Evolutionary conservation across 2,888 invertebrate species (phyloP), one percentile per base, ranked within the genome.

Genomic region (Stenodema calcarata): DNA sequence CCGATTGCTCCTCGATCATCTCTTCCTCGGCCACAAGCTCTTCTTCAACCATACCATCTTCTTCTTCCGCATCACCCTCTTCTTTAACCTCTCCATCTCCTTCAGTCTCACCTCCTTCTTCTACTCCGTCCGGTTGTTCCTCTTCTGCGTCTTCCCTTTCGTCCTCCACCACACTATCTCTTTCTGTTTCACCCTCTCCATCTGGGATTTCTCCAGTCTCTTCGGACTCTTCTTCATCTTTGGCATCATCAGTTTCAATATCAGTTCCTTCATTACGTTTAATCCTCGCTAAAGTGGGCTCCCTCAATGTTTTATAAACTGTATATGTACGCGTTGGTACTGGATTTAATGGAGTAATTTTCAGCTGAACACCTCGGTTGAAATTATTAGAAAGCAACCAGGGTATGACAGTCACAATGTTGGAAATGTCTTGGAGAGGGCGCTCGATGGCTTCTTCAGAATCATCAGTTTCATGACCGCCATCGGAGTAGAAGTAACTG

Each of bases 31-130:
- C 54, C 12, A 11, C 18, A n/a, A 30, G 6, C 0, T 80, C 50
- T 44, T 54, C 35, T 80, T 80, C 47, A 28, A n/a, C 28, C 42
- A 47, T 18, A 79, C 23, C 27, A 9, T 28, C n/a, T 80, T 84
- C 80, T 30, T 62, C 44, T 83, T 70, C 2, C 41, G 35, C 3
- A 1, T 44, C 41, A 16, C 23, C 73, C 9, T 69, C 54, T 35
- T 73, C 91, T 90, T 18, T 90, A 4, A 42, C 76, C 41, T 75
- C 73, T 6, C 12, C 35, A 4, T 0, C 35, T 30, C 12, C 70
- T 27, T 14, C 16, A 14, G 70, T 3, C 18, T 23, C 70, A n/a
- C 27, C 35, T 7, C 2, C 41, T 35, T 35, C 35, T 73, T 16
- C 73, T 16, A 3, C 73, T 18, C n/a, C n/a, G n/a, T n/a, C n/a